Percentiles rank a stretch among this genome's conserved stretches.
These are phyloP conservation scores for Disparrhopalites patrizii DNA, from an alignment of 2,888 invertebrate genomes.

Conservation along the genomic window DNA sequence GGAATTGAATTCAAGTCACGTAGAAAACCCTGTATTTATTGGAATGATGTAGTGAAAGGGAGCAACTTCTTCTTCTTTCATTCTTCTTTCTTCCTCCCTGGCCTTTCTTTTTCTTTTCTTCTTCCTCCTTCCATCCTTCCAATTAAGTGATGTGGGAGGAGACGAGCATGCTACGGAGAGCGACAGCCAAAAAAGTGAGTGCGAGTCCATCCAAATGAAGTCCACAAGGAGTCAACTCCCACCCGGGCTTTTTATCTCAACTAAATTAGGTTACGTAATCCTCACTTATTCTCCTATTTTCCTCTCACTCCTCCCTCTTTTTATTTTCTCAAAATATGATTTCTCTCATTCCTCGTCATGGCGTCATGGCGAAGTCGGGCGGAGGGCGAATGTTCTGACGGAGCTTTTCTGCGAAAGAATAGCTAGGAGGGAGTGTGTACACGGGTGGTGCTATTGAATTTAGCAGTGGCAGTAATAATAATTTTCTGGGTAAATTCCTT, in stretches of 20 bases:
- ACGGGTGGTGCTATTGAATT: too few species aligned
- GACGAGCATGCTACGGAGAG: background rate
- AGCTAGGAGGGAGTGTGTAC: too few species aligned
- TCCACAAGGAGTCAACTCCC: background rate
- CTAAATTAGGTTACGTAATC: background rate
- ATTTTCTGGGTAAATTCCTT: too few species aligned
- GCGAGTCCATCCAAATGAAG: background rate
- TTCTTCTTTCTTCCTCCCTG: constrained; percentile 9
- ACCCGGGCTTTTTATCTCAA: background rate
- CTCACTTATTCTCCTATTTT: background rate
- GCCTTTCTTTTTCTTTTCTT: too few species aligned
- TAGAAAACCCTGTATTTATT: constrained; percentile 25
- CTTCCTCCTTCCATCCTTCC: background rate
- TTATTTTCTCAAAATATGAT: background rate
- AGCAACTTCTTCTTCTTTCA: constrained; percentile 31
- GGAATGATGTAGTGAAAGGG: constrained; percentile 26
- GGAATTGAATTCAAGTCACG: constrained; percentile 43
- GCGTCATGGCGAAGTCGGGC: too few species aligned
- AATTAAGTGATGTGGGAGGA: background rate
- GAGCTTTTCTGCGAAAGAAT: too few species aligned
- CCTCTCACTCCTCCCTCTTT: background rate
- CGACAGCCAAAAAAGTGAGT: constrained; percentile 4
- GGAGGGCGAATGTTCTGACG: too few species aligned
- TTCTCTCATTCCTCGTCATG: too few species aligned
- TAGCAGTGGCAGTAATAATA: too few species aligned